phyloP scores from a whole-genome alignment of 2,888 invertebrate genomes.

The Orthosia gracilis region DNA sequence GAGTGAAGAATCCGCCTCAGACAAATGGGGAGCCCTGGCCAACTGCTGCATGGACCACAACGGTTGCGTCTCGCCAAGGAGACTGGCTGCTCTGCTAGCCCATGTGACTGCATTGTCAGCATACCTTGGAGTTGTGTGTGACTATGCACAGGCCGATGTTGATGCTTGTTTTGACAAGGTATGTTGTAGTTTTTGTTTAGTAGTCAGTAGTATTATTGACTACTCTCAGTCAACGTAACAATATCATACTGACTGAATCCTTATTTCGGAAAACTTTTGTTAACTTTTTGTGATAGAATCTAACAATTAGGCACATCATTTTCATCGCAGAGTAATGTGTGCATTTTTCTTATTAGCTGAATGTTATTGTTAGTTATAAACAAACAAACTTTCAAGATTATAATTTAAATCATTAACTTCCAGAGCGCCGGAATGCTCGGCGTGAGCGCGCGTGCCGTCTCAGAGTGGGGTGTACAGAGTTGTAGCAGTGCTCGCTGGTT shows the following conservation, averaged over 20 bases:
- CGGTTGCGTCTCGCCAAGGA: slow-evolving; percentile 93
- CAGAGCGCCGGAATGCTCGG: slow-evolving; percentile 94
- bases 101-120: slow-evolving; percentile 92
- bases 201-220: no score
- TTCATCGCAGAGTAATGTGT: no score
- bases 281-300: no score
- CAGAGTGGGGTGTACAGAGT: slow-evolving; percentile 93
- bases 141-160: slow-evolving; percentile 92
- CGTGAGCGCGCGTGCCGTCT: slow-evolving; percentile 92
- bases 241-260: no score
- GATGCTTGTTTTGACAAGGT: slow-evolving; percentile 94
- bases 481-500: slow-evolving; percentile 82
- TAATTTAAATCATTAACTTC: neutral
- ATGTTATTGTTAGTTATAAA: no score
- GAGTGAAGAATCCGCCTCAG: slow-evolving; percentile 92
- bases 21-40: slow-evolving; percentile 93
- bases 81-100: slow-evolving; percentile 92
- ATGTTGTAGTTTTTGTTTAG: slow-evolving; percentile 40
- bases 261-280: no score
- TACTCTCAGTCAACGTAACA: no score
- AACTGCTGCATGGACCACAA: slow-evolving; percentile 94
- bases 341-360: no score
- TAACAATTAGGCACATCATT: no score
- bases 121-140: slow-evolving; percentile 92
- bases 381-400: no score